These are phyloP conservation scores for Furcula furcula DNA, from an alignment of 2,888 invertebrate species.

Conservation along the genomic window DNA sequence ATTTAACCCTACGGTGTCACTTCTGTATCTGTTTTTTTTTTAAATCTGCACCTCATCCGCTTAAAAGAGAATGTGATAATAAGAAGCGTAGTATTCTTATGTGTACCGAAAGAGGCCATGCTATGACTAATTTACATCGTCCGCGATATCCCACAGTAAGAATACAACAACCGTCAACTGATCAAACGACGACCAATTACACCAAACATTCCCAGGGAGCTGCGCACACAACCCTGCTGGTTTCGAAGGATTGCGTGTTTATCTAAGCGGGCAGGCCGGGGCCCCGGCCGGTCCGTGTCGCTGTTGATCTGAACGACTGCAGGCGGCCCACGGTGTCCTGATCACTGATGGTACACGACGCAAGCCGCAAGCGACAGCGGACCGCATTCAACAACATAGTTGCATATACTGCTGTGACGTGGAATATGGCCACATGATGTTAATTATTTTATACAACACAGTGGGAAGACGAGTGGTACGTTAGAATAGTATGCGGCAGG, in stretches of 20 bases:
- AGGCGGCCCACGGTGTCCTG: constrained; percentile 13
- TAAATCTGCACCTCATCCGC: background rate
- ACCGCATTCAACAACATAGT: background rate
- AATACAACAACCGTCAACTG: background rate
- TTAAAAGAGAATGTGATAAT: background rate
- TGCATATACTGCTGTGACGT: too few species aligned
- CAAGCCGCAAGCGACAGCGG: constrained; percentile 19
- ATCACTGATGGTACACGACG: constrained; percentile 9
- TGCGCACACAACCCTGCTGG: constrained; percentile 17
- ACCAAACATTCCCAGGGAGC: background rate
- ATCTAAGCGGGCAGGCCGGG: constrained; percentile 31
- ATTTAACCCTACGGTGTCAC: too few species aligned
- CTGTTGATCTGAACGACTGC: constrained; percentile 24
- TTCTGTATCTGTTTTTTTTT: background rate
- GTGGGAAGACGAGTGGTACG: too few species aligned
- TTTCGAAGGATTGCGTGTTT: constrained; percentile 31
- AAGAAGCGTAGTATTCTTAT: background rate
- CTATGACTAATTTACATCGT: background rate
- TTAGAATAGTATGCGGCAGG: too few species aligned
- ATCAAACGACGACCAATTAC: background rate
- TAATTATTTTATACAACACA: too few species aligned
- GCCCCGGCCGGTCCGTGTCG: constrained; percentile 28
- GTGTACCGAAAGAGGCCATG: background rate
- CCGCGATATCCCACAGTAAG: background rate
- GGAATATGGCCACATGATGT: too few species aligned